Percentiles rank a stretch among this genome's conserved stretches.
phyloP scores from a whole-genome alignment of 2,888 invertebrate species.

The Halictus ligatus region DNA sequence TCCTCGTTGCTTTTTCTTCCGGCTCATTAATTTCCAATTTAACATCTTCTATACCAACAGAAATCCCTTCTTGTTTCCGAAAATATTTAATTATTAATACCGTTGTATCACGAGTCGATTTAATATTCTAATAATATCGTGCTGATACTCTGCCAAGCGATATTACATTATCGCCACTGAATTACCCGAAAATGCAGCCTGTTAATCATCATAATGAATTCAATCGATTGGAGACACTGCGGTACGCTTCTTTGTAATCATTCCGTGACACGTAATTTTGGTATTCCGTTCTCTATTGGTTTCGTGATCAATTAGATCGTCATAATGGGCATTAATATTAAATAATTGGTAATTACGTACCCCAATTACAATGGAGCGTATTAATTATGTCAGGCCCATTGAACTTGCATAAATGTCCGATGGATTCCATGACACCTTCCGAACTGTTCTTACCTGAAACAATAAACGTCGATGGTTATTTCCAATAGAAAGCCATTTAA shows the following conservation, averaged over 20 bases:
- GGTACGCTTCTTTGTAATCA: not conserved
- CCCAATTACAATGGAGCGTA: not conserved
- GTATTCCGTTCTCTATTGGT: slow-evolving; percentile 6
- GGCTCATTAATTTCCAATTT: slow-evolving; percentile 24
- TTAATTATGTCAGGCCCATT: not conserved
- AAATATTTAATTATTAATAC: not conserved
- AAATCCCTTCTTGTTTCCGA: not conserved
- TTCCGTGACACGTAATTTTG: not conserved
- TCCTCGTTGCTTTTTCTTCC: not conserved
- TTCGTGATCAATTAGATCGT: slow-evolving; percentile 10
- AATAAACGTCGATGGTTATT: not conserved
- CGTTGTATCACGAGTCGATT: not conserved
- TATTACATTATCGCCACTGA: slow-evolving; percentile 7
- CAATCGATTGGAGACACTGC: slow-evolving; percentile 13
- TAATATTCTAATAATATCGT: not conserved
- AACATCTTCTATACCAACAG: not conserved
- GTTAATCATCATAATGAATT: slow-evolving; percentile 18
- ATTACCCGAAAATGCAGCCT: slow-evolving; percentile 24
- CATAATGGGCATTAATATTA: not conserved
- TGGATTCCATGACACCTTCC: not conserved
- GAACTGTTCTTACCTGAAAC: slow-evolving; percentile 31
- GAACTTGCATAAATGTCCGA: not conserved
- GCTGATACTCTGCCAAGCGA: not conserved
- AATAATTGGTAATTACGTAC: slow-evolving; percentile 38
- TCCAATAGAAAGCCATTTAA: not conserved